These are phyloP conservation scores for Agonopterix alstromeriana DNA, from an alignment of 2,888 invertebrate species.

Conservation along the genomic window DNA sequence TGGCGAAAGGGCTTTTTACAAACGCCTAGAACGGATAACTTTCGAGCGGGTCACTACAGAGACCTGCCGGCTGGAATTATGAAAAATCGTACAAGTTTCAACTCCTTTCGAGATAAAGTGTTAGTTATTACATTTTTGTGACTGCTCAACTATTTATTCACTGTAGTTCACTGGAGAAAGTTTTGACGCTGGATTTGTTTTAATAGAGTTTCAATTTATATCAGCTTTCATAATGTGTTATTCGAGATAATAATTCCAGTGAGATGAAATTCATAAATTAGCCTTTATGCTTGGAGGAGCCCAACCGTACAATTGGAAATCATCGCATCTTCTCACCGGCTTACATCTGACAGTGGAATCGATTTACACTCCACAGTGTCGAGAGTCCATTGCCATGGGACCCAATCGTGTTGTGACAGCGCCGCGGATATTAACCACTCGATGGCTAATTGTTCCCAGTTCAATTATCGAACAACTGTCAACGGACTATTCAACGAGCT, in stretches of 20 bases:
- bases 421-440: conserved; percentile 70
- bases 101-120: conserved; percentile 41
- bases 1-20: conserved; percentile 37
- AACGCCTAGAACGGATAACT: conserved; percentile 26
- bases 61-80: conserved; percentile 33
- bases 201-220: no score
- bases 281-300: conserved; percentile 8
- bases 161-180: no score
- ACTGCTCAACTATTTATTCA: conserved; percentile 9
- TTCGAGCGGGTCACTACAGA: conserved; percentile 16
- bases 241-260: no score
- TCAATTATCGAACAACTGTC: conserved; percentile 73
- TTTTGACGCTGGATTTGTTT: no score
- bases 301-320: conserved; percentile 3
- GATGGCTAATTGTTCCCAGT: conserved; percentile 70
- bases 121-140: conserved; percentile 33
- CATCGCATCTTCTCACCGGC: conserved; percentile 11
- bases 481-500: conserved; percentile 40
- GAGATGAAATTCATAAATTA: no score
- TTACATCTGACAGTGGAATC: conserved; percentile 39
- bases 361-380: conserved; percentile 56
- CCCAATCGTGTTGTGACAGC: conserved; percentile 57
- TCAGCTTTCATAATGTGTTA: no score
- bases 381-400: conserved; percentile 51
- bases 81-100: conserved; percentile 53